Conservation (phyloP, 2,797 vertebrate genomes). For the Pipistrellus nathusii region DNA sequence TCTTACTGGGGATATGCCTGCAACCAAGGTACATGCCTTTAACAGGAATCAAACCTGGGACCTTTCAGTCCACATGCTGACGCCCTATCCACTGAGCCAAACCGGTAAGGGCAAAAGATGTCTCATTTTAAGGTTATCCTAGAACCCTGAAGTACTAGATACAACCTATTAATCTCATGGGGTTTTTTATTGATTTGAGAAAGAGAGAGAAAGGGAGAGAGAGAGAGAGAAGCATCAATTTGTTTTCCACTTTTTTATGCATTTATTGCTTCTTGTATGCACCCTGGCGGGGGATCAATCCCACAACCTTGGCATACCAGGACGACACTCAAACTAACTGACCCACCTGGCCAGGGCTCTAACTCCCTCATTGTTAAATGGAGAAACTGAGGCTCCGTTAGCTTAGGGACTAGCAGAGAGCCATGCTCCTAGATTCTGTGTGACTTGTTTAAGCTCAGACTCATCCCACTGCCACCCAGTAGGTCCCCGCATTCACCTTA, state of each 20-base stretch:
- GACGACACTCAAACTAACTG: neutral
- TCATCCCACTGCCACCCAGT: neutral
- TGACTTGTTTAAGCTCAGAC: neutral
- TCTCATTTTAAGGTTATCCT: neutral
- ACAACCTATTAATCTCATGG: neutral
- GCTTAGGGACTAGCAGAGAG: neutral
- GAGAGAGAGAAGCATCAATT: neutral
- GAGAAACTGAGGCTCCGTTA: neutral
- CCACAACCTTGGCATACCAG: neutral
- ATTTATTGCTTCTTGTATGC: neutral
- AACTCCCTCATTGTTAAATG: neutral
- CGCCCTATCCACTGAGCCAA: no score
- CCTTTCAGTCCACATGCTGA: no score
- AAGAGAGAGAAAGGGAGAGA: neutral
- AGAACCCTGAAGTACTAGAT: constrained; percentile 12
- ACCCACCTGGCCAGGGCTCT: neutral
- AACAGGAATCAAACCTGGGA: no score
- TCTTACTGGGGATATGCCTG: no score
- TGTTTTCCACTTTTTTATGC: neutral
- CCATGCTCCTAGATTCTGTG: neutral
- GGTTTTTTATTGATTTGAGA: neutral
- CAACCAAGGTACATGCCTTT: no score
- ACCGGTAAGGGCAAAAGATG: neutral
- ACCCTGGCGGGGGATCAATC: neutral
- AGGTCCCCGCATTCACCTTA: neutral